phyloP scores from a whole-genome alignment of 1,140 invertebrate species.

The Philopotamus ludificatus region DNA sequence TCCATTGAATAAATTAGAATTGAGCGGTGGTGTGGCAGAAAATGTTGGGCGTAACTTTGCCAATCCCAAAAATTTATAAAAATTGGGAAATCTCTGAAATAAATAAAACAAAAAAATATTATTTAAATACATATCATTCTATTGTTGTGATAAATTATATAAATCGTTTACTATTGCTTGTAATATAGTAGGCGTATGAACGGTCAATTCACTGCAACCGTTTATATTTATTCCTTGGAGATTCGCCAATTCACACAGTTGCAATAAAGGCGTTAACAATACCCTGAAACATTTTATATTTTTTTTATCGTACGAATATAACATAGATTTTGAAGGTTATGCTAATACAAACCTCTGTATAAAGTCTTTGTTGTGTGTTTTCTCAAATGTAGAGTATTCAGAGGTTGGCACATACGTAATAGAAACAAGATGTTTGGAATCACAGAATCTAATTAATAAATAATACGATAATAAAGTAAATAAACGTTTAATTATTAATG shows the following conservation, averaged over 20 bases:
- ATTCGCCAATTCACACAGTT: constrained; percentile 28
- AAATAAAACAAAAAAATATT: constrained; percentile 4
- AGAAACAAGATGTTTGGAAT: constrained; percentile 31
- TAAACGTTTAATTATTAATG: background rate
- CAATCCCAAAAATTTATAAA: constrained; percentile 29
- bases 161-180: constrained; percentile 32
- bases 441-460: constrained; percentile 33
- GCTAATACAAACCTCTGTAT: constrained; percentile 31
- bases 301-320: background rate
- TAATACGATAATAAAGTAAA: background rate
- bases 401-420: constrained; percentile 31
- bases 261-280: constrained; percentile 27
- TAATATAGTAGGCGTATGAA: constrained; percentile 25
- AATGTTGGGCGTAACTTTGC: constrained; percentile 24
- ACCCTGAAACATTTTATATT: constrained; percentile 10
- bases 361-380: constrained; percentile 31
- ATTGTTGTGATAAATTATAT: too few relatives aligned
- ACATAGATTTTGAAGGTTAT: background rate
- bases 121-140: too few relatives aligned
- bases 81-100: constrained; percentile 21
- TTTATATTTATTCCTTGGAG: constrained; percentile 34
- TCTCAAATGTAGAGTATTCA: constrained; percentile 33
- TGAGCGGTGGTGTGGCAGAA: constrained; percentile 13
- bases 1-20: constrained; percentile 27
- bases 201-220: constrained; percentile 34